Conservation (phyloP, 2,113 vertebrate genomes). For the Notothenia rossii region DNA sequence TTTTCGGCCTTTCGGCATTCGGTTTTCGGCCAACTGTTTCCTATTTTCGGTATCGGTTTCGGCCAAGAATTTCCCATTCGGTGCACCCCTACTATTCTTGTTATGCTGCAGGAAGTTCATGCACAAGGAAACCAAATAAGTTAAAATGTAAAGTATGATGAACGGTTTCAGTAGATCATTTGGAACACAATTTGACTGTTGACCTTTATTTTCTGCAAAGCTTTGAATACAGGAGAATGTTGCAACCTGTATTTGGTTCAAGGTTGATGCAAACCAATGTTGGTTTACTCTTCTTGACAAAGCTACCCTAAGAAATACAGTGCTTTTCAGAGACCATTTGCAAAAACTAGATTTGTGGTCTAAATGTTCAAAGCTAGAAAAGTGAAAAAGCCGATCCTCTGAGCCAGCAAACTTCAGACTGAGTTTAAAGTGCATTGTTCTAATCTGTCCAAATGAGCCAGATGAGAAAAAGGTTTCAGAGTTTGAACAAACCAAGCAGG, state of each 20-base stretch:
- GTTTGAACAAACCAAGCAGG: constrained; percentile 37
- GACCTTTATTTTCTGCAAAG: not conserved
- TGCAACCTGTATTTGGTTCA: not conserved
- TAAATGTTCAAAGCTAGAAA: constrained; percentile 7
- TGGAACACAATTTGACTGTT: not conserved
- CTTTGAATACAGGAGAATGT: not conserved
- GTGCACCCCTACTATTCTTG: too few relatives aligned
- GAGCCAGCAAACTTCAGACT: constrained; percentile 41
- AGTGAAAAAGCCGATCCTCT: constrained; percentile 12
- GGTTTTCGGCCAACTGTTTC: too few relatives aligned
- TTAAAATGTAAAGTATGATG: not conserved
- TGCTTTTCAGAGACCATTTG: not conserved
- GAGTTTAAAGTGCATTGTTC: constrained; percentile 39
- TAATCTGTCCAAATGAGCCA: constrained; percentile 55
- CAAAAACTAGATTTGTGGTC: not conserved
- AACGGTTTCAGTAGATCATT: not conserved
- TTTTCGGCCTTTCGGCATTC: too few relatives aligned
- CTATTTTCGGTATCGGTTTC: too few relatives aligned
- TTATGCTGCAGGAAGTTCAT: not conserved
- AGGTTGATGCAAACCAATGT: not conserved
- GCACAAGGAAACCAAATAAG: not conserved
- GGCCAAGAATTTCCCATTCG: too few relatives aligned
- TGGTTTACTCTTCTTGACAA: not conserved
- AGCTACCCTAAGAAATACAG: not conserved
- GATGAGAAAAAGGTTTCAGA: constrained; percentile 42